Evolutionary conservation across 2,888 invertebrate species (phyloP).

Genomic region (Oxyteleia sp.): DNA sequence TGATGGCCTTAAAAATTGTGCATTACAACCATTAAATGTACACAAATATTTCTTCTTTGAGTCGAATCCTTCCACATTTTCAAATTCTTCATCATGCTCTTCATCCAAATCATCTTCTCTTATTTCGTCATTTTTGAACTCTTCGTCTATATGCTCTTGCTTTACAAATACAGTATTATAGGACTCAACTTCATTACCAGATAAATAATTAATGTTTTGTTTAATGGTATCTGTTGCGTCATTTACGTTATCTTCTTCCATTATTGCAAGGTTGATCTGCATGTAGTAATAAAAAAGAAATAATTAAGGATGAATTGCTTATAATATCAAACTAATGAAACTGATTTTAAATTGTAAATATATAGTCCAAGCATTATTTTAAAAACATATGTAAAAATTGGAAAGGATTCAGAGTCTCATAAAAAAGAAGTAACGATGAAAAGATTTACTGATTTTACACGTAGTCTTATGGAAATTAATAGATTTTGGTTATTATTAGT

Average conservation of each 20-base stretch:
- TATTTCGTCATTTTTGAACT: conserved; percentile 6
- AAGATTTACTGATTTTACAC: too few species aligned
- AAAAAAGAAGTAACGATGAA: too few species aligned
- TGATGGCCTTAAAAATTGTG: conserved; percentile 58
- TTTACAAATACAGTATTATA: conserved; percentile 30
- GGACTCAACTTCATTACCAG: neutral
- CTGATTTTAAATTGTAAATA: too few species aligned
- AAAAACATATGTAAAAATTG: too few species aligned
- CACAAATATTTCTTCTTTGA: conserved; percentile 45
- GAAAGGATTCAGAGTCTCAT: too few species aligned
- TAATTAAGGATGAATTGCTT: too few species aligned
- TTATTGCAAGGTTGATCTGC: neutral
- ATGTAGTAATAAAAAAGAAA: too few species aligned
- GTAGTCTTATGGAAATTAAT: too few species aligned
- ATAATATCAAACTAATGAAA: too few species aligned
- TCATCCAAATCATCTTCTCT: neutral
- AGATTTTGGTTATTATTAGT: too few species aligned
- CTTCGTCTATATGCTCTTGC: conserved; percentile 4
- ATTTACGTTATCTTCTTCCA: neutral
- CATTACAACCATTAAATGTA: conserved; percentile 33
- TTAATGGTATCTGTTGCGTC: neutral
- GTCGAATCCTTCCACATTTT: conserved; percentile 11
- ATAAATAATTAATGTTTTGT: neutral
- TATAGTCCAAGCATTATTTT: too few species aligned
- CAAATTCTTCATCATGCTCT: conserved; percentile 20